Evolutionary conservation across 2,113 vertebrate species (phyloP), one percentile per base, ranked within the genome.

Genomic region (Symphodus melops): DNA sequence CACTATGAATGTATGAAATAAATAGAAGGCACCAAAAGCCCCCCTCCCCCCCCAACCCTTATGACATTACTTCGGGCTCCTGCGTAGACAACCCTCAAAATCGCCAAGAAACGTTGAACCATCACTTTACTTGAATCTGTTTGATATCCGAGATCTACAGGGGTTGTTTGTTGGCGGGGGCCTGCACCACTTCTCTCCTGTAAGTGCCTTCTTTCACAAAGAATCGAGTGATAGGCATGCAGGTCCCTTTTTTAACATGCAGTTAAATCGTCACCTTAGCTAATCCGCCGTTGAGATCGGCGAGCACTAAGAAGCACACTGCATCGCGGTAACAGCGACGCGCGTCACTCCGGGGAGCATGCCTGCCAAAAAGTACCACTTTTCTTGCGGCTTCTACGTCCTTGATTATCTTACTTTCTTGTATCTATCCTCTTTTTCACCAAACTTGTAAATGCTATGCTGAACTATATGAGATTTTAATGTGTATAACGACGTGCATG

Each of bases 151-250:
- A 85, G 72, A 69, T 77, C 76, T 20, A 33, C 52, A 8, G 70
- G 69, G 88, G 77, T 77, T 59, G 82, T 79, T 79, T 75, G 63
- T 68, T 52, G 77, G 75, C 83, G 41, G 73, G 73, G 74, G 49
- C 73, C 84, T 77, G 75, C n/a, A 72, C 80, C 86, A 85, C 86
- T 77, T 74, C 76, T 83, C 86, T 90, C 86, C 90, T 90, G 87
- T 77, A 92, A 93, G 91, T 92, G 92, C 92, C 91, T 93, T 93
- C 85, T 91, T 87, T 82, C 83, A 85, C 90, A 80, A 51, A 82
- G 83, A 57, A 81, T 77, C 61, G 60, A 86, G 87, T 79, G 83
- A 91, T 77, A 75, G 87, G 86, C 89, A 82, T 83, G 80, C 75
- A 83, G 81, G 87, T 60, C 73, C 78, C 81, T 79, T 72, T 82